Evolutionary conservation across 2,113 vertebrate genomes (phyloP).

Genomic region (Rattus rattus): DNA sequence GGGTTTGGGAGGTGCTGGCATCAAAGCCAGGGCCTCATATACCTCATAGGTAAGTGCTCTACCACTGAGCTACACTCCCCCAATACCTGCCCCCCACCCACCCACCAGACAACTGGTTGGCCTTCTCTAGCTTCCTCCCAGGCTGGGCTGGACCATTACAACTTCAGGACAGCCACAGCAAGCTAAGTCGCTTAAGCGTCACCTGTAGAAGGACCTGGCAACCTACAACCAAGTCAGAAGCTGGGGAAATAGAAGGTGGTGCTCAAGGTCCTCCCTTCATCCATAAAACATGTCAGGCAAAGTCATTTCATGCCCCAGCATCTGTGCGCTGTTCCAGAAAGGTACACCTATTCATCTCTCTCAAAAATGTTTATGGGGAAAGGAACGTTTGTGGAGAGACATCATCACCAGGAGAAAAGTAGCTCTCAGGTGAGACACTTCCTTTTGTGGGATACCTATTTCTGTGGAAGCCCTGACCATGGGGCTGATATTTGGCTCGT

Average conservation of each 20-base stretch:
- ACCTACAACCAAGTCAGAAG: slow-evolving; percentile 7
- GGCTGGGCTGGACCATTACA: not conserved
- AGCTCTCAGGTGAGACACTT: not conserved
- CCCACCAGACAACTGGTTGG: not conserved
- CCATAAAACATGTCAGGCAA: slow-evolving; percentile 64
- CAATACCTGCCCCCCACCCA: not conserved
- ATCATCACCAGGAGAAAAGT: slow-evolving; percentile 69
- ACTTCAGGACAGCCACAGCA: not conserved
- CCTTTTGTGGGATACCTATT: slow-evolving; percentile 38
- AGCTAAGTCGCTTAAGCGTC: not conserved
- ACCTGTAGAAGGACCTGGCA: not conserved
- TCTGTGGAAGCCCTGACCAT: not conserved
- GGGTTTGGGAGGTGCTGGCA: not conserved
- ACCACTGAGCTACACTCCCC: not conserved
- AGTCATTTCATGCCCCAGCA: slow-evolving; percentile 68
- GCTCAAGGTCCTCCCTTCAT: not conserved
- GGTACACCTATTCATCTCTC: slow-evolving; percentile 65
- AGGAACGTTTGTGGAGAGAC: slow-evolving; percentile 67
- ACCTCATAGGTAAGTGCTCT: not conserved
- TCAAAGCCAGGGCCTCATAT: not conserved
- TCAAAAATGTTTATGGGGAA: slow-evolving; percentile 66
- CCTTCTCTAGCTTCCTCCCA: not conserved
- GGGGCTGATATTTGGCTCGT: not conserved
- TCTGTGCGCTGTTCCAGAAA: slow-evolving; percentile 66
- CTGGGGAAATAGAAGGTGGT: not conserved